These are phyloP conservation scores for Calyptommatus sinebrachiatus DNA, from an alignment of 2,113 vertebrate species.

Conservation along the genomic window DNA sequence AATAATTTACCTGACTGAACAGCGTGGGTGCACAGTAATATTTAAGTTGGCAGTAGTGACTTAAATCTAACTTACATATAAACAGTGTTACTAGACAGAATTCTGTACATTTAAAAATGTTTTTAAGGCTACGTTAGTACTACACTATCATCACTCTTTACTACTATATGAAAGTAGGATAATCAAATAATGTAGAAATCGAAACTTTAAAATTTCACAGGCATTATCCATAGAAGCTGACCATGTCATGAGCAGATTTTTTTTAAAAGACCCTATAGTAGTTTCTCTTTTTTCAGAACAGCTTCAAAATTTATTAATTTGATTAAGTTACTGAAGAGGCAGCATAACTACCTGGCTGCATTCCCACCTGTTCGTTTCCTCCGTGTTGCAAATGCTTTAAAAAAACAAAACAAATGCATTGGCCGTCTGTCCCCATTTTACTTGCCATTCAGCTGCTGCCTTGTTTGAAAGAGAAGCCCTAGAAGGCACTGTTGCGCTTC, in stretches of 20 bases:
- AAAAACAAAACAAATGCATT: too few species aligned
- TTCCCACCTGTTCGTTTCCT: too few species aligned
- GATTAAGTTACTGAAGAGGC: background rate
- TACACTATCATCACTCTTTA: slow-evolving; percentile 45
- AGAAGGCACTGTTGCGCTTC: too few species aligned
- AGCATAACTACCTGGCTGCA: too few species aligned
- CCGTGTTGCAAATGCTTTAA: too few species aligned
- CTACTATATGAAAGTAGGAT: slow-evolving; percentile 45
- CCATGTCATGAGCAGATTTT: slow-evolving; percentile 34
- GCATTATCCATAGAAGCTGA: slow-evolving; percentile 36
- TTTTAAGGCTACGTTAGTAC: slow-evolving; percentile 20
- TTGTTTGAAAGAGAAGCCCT: too few species aligned
- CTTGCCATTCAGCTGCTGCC: too few species aligned
- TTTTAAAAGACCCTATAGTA: slow-evolving; percentile 8
- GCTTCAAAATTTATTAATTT: background rate
- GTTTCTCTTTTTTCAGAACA: background rate
- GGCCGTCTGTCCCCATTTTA: too few species aligned
- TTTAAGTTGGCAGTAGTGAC: background rate
- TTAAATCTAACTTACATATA: background rate
- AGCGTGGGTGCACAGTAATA: background rate
- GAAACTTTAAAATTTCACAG: slow-evolving; percentile 38
- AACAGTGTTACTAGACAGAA: background rate
- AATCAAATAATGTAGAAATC: slow-evolving; percentile 49
- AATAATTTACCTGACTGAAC: background rate
- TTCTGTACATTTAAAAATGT: slow-evolving; percentile 32